Percentiles rank a stretch among this genome's conserved stretches.
Conservation (phyloP, 2,797 vertebrate genomes). For the Sitta carolinensis region DNA sequence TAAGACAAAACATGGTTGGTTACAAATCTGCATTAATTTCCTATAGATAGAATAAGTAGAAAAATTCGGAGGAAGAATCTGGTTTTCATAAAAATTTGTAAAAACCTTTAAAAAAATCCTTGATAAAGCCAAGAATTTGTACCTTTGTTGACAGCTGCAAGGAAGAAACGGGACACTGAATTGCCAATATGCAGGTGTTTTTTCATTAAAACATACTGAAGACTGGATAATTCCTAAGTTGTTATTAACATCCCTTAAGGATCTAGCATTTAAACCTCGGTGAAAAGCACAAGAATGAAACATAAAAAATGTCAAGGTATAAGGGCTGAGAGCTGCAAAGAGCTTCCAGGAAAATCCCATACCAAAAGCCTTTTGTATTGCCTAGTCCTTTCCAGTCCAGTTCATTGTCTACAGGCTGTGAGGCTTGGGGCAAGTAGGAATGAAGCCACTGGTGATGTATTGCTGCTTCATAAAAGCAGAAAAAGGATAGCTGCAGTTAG, state of each 20-base stretch:
- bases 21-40: neutral
- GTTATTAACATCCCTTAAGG: neutral
- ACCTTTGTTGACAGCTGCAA: neutral
- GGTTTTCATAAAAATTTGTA: neutral
- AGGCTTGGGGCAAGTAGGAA: neutral
- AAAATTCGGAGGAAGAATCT: neutral
- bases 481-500: neutral
- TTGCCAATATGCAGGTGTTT: neutral
- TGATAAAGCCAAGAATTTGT: neutral
- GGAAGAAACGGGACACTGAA: neutral
- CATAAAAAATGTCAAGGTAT: neutral
- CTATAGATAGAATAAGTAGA: neutral
- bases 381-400: neutral
- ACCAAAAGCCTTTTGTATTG: neutral
- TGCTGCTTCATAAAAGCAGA: neutral
- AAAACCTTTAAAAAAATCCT: neutral
- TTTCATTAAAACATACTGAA: neutral
- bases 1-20: neutral
- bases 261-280: neutral
- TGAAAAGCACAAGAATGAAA: neutral
- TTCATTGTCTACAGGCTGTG: neutral
- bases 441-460: neutral
- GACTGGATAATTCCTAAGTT: neutral
- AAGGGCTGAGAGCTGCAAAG: neutral
- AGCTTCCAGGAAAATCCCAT: neutral